Percentiles rank a stretch among this genome's conserved stretches.
Evolutionary conservation across 2,113 vertebrate genomes (phyloP).

Genomic region (Gallinago jamesoni): DNA sequence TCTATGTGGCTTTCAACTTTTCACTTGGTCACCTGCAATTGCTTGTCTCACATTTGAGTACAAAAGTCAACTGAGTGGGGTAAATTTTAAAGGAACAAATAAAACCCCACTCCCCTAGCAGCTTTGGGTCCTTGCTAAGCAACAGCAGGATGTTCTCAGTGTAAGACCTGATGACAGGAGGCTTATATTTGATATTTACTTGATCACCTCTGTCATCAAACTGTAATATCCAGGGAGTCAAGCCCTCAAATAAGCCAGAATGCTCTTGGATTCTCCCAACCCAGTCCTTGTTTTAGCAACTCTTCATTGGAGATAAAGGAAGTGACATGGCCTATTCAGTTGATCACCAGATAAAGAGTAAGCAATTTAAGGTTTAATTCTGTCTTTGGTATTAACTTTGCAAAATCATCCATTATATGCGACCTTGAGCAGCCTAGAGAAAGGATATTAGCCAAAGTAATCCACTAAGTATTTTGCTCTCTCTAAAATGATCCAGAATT

Average conservation of each 20-base stretch:
- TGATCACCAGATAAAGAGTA: not conserved
- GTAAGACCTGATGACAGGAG: not conserved
- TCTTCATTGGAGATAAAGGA: not conserved
- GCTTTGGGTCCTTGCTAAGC: not conserved
- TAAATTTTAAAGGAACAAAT: not conserved
- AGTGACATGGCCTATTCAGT: not conserved
- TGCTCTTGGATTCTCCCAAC: not conserved
- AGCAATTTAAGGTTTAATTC: not conserved
- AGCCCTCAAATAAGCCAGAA: not conserved
- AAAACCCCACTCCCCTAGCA: not conserved
- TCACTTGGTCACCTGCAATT: not conserved
- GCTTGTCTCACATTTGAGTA: not conserved
- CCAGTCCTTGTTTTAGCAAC: not conserved
- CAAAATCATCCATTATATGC: conserved; percentile 4
- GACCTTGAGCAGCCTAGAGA: not conserved
- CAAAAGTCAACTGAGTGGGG: not conserved
- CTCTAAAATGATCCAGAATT: not conserved
- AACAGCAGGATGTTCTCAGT: not conserved
- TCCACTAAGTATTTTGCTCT: not conserved
- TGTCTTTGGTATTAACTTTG: not conserved
- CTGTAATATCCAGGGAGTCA: not conserved
- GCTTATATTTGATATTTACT: not conserved
- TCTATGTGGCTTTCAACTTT: not conserved
- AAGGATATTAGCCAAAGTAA: not conserved
- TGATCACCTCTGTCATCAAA: not conserved